A percentile compares a stretch with the other conserved stretches of the same genome.
Conservation (phyloP, 2,888 invertebrate species). For the Diarsia dahlii region DNA sequence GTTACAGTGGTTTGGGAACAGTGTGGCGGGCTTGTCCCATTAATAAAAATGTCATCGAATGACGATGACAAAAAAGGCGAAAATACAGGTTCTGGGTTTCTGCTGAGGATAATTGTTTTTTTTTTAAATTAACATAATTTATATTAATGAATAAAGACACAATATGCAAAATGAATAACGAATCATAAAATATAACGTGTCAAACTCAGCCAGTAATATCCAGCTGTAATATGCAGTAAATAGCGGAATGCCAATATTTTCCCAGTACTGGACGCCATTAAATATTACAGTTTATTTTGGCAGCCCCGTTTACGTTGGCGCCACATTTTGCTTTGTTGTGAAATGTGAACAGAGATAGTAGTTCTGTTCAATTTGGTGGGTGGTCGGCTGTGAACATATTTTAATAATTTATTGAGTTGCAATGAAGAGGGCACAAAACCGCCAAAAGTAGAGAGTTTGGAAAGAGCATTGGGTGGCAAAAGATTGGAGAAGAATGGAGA, state of each 20-base stretch:
- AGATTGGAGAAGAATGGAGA: no score
- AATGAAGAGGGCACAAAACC: neutral
- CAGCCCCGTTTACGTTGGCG: constrained; percentile 17
- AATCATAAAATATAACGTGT: neutral
- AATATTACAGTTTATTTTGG: constrained; percentile 39
- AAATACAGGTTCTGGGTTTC: no score
- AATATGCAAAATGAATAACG: neutral
- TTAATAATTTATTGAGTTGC: neutral
- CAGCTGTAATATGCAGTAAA: constrained; percentile 5
- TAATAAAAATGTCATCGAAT: no score
- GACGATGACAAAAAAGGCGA: no score
- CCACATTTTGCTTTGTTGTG: neutral
- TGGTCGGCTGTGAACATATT: neutral
- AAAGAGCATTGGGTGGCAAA: no score
- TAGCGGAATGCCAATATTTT: constrained; percentile 26
- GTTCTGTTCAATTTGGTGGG: neutral
- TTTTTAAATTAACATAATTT: no score
- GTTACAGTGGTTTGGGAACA: no score
- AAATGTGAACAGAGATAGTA: constrained; percentile 5
- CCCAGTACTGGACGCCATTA: constrained; percentile 2
- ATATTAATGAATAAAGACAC: neutral
- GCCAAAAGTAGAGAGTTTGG: no score
- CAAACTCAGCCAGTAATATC: neutral
- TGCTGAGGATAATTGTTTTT: no score
- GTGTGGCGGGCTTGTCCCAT: no score